Conservation (phyloP, 2,888 invertebrate genomes). For the Hylaea fasciaria region DNA sequence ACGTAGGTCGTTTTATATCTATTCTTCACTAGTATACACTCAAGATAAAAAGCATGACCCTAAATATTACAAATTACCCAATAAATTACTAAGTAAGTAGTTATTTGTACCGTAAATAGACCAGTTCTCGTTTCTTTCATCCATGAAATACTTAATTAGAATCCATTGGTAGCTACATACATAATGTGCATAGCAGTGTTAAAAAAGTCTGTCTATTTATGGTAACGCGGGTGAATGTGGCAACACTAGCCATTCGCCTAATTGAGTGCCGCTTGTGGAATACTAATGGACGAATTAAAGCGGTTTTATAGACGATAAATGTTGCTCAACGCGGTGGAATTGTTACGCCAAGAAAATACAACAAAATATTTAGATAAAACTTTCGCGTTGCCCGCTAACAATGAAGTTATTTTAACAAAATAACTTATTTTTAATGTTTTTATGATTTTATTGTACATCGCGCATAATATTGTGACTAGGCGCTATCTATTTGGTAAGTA, state of each 20-base stretch:
- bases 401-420: too few species aligned
- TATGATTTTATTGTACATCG: too few species aligned
- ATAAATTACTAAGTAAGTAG: not conserved
- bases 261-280: constrained; percentile 73
- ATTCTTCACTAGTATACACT: too few species aligned
- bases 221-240: constrained; percentile 48
- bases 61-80: not conserved
- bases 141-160: constrained; percentile 11
- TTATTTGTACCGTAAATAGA: not conserved
- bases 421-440: too few species aligned
- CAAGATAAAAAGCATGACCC: too few species aligned
- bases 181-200: constrained; percentile 26
- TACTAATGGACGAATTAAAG: constrained; percentile 78
- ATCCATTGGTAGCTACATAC: constrained; percentile 11
- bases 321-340: constrained; percentile 44
- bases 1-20: too few species aligned
- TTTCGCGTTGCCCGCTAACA: not conserved
- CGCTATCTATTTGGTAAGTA: too few species aligned
- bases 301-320: constrained; percentile 75
- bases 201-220: constrained; percentile 45
- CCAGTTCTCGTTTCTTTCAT: not conserved
- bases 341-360: constrained; percentile 4
- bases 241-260: constrained; percentile 58
- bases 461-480: too few species aligned
- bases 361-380: constrained; percentile 11